Evolutionary conservation across 2,113 vertebrate species (phyloP).

Genomic region (Xerus inauris): DNA sequence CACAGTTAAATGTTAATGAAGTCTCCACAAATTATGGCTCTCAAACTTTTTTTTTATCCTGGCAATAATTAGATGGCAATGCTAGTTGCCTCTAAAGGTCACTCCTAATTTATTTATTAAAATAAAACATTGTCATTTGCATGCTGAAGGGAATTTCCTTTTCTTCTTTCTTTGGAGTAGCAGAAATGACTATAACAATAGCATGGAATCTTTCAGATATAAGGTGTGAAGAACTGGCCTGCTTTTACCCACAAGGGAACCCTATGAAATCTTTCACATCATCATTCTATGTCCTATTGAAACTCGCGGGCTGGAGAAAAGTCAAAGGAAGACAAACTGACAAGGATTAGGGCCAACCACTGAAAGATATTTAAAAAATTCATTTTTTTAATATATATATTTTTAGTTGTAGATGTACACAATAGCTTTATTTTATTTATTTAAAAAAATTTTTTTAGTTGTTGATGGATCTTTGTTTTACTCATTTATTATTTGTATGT

Average conservation of each 20-base stretch:
- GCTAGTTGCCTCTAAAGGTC: conserved; percentile 66
- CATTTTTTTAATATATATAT: too few species aligned
- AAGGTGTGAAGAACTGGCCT: neutral
- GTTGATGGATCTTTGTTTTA: too few species aligned
- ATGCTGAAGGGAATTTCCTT: conserved; percentile 9
- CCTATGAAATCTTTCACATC: neutral
- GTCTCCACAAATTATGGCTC: conserved; percentile 50
- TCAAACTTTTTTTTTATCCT: neutral
- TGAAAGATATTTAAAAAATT: neutral
- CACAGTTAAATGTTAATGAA: conserved; percentile 65
- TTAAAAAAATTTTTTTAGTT: too few species aligned
- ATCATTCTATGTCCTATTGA: neutral
- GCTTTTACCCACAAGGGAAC: neutral
- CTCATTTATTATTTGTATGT: too few species aligned
- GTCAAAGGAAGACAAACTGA: neutral
- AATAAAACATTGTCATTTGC: conserved; percentile 64
- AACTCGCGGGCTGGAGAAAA: neutral
- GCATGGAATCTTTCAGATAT: neutral
- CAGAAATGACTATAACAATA: conserved; percentile 36
- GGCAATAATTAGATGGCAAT: conserved; percentile 55
- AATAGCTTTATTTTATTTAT: too few species aligned
- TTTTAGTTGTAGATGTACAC: too few species aligned
- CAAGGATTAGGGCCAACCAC: neutral
- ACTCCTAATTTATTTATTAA: conserved; percentile 60
- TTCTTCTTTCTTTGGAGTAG: conserved; percentile 3